Base-by-base conservation (phyloP, 2,797 vertebrate genomes). In the Centroberyx gerrardi region DNA sequence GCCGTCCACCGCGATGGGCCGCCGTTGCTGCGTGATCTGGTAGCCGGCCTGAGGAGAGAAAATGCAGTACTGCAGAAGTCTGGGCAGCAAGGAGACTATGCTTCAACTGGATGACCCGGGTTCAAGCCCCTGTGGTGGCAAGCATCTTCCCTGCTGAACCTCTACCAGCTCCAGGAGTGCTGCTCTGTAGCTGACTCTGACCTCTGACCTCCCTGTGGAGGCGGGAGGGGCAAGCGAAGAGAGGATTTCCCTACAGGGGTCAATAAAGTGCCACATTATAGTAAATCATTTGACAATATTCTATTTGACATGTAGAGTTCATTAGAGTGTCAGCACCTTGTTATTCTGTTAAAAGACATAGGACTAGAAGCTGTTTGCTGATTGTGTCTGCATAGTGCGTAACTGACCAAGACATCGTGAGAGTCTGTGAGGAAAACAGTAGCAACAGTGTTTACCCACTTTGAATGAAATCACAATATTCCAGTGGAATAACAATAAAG, bases 1-100 rank as follows among this genome's bases (percentile, higher is more conserved):
- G 61, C 98, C 98, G 3, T 96, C 95, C 33, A 96, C 95, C 0
- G 98, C 98, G 4, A 99, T 93, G 15, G 98, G 98, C 84, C 93
- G 92, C 86, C 98, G 96, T 76, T 97, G 97, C 87, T 99, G 98
- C 60, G 98, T 99, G 87, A 99, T 99, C 89, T 99, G 98, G 94
- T 99, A 99, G 80, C 98, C 98, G 4, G 97, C 96, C 98, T 99
- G 94, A 36, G 51, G 59, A 31, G 8, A 48, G 38, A 44, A 36
- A 62, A 65, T 22, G 13, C 38, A 14, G 18, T 1, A 3, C 18
- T 27, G 15, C 28, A 46, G 46, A 76, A 22, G 2, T 67, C 4
- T 40, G 8, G 28, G n/a, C 40, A 33, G 44, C 1, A 46, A 61
- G 49, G 6, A 18, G 42, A 15, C 13, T 15, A 17, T 9, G 17